A percentile compares a stretch with the other conserved stretches of the same genome.
phyloP scores from a whole-genome alignment of 2,888 invertebrate species.

The Ormia ochracea region DNA sequence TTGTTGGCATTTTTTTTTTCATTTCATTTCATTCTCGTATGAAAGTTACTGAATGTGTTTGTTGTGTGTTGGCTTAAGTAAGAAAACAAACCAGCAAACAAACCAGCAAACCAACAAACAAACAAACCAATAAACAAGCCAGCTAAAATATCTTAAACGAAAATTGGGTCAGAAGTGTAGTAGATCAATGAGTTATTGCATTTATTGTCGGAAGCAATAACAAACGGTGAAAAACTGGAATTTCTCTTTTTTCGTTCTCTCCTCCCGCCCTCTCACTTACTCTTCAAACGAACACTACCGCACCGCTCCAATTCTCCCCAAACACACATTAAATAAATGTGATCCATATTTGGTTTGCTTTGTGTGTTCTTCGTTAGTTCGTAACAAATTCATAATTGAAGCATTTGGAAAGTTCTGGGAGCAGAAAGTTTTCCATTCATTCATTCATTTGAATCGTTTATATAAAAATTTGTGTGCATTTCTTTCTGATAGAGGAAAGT shows the following conservation, averaged over 20 bases:
- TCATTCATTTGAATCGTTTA: neutral
- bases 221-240: conserved; percentile 38
- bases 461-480: neutral
- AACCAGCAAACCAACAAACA: too few relatives aligned
- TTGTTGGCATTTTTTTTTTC: conserved; percentile 33
- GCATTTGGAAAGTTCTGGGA: conserved; percentile 50
- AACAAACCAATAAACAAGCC: too few relatives aligned
- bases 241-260: neutral
- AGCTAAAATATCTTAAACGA: conserved; percentile 29
- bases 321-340: conserved; percentile 18
- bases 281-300: too few relatives aligned
- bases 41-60: neutral
- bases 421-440: conserved; percentile 55
- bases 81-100: conserved; percentile 32
- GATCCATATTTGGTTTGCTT: conserved; percentile 22
- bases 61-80: conserved; percentile 21
- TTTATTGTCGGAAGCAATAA: conserved; percentile 1
- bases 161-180: conserved; percentile 60
- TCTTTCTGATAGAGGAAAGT: too few relatives aligned
- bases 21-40: conserved; percentile 6
- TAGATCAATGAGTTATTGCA: conserved; percentile 42
- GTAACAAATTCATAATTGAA: conserved; percentile 26
- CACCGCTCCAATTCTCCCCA: too few relatives aligned
- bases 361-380: conserved; percentile 8
- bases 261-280: too few relatives aligned